Evolutionary conservation across 2,113 vertebrate genomes (phyloP).

Genomic region (Propithecus coquereli): DNA sequence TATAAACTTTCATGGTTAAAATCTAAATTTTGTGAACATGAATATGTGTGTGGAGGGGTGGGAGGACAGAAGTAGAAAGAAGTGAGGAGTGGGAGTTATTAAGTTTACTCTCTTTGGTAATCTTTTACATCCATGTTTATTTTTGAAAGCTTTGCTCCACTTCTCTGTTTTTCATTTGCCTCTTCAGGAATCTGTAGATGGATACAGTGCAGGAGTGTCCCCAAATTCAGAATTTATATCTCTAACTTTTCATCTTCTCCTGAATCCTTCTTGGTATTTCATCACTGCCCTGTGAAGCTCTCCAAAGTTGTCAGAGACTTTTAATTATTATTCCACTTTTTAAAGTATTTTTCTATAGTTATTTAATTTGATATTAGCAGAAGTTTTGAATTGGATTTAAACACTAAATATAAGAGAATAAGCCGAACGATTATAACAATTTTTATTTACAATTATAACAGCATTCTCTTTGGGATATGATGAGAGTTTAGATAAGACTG

Average conservation of each 20-base stretch:
- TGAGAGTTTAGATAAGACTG: not conserved
- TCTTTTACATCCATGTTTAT: not conserved
- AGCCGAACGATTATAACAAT: not conserved
- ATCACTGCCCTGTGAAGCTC: not conserved
- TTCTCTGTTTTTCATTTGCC: not conserved
- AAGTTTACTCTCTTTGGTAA: not conserved
- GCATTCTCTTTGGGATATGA: not conserved
- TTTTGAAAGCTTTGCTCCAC: not conserved
- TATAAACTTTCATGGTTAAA: not conserved
- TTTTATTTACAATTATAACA: not conserved
- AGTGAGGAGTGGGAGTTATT: not conserved
- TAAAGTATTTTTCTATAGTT: not conserved
- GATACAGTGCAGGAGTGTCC: not conserved
- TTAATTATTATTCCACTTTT: not conserved
- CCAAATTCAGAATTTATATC: not conserved
- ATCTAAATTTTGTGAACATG: not conserved
- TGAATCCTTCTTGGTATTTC: not conserved
- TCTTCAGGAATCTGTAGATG: not conserved
- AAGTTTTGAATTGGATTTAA: not conserved
- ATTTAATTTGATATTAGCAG: not conserved
- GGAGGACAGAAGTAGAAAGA: accelerated
- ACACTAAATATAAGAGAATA: not conserved
- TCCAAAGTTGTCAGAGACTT: not conserved
- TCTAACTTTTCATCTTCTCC: not conserved
- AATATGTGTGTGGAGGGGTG: too few relatives aligned